Evolutionary conservation across 2,797 vertebrate species (phyloP).

Genomic region (Tolypeutes matacus): DNA sequence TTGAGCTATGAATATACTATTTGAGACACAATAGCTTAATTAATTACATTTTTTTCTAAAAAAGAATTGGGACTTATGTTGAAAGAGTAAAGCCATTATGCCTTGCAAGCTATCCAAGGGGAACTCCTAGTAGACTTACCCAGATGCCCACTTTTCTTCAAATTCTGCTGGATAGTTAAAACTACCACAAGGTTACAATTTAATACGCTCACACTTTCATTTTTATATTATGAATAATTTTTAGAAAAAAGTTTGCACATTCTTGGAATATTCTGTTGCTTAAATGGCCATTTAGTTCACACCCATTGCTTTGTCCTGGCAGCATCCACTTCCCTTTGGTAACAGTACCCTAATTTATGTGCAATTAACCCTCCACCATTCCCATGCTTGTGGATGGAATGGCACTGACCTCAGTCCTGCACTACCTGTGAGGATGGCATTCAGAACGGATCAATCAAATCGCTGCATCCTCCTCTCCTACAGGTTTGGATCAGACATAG

Average conservation of each 20-base stretch:
- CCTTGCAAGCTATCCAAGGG: neutral
- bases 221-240: neutral
- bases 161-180: neutral
- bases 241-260: neutral
- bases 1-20: constrained; percentile 8
- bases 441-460: neutral
- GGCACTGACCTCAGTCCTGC: neutral
- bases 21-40: neutral
- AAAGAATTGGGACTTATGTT: constrained; percentile 24
- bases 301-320: too few relatives aligned
- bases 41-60: neutral
- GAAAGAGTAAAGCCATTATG: constrained; percentile 8
- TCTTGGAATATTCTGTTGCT: neutral
- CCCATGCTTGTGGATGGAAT: neutral
- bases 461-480: neutral
- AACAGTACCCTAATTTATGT: neutral
- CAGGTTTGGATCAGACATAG: neutral
- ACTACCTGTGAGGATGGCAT: neutral
- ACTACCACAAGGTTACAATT: neutral
- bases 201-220: neutral
- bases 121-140: neutral
- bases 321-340: neutral
- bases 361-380: neutral
- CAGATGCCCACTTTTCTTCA: neutral
- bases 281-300: too few relatives aligned